These are phyloP conservation scores for Papilio xuthus DNA, from an alignment of 1,140 invertebrate species.

Conservation along the genomic window DNA sequence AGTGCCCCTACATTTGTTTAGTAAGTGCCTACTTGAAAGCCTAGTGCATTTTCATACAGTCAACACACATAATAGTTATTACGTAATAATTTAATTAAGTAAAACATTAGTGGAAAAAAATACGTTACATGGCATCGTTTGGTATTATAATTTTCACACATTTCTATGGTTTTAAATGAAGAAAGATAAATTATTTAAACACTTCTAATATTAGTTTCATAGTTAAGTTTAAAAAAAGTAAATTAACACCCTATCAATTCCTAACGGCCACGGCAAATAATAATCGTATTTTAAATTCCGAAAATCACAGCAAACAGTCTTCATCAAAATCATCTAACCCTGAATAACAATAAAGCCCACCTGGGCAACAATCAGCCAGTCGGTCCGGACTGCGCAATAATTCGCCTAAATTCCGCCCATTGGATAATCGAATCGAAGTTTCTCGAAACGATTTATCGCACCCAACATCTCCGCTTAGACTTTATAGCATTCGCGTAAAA, in stretches of 20 bases:
- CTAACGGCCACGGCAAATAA: neutral
- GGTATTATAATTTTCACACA: no score
- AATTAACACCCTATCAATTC: no score
- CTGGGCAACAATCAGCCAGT: conserved; percentile 51
- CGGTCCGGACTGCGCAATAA: conserved; percentile 12
- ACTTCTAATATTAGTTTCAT: no score
- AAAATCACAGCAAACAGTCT: neutral
- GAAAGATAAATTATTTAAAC: no score
- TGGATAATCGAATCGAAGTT: conserved; percentile 65
- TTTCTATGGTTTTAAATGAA: no score
- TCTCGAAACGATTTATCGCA: conserved; percentile 62
- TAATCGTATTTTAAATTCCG: neutral
- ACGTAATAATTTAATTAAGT: no score
- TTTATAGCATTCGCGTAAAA: conserved; percentile 65
- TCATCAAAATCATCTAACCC: conserved; percentile 32
- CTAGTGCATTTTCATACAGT: neutral
- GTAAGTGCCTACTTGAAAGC: neutral
- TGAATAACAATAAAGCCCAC: conserved; percentile 50
- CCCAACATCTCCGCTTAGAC: conserved; percentile 56
- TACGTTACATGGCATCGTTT: no score
- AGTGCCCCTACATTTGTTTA: conserved; percentile 16
- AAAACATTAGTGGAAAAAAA: no score
- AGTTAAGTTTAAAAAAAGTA: no score
- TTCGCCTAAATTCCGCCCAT: conserved; percentile 56
- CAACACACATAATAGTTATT: neutral